Conservation (phyloP, 2,113 vertebrate genomes). For the Rhagologus leucostigma region DNA sequence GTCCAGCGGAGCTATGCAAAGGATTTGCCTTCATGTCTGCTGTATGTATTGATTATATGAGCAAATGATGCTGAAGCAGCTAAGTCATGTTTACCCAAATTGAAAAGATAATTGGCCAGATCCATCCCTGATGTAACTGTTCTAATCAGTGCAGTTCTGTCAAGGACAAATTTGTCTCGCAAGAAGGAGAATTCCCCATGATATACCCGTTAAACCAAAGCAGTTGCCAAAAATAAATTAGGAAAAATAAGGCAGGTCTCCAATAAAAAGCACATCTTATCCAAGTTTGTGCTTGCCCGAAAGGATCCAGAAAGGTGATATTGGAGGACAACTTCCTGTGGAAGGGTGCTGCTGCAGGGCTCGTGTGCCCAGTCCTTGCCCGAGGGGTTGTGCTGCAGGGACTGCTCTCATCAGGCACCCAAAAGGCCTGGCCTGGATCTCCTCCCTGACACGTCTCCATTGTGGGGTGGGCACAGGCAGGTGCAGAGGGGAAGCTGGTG, state of each 20-base stretch:
- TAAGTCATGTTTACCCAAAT: background rate
- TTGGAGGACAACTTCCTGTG: background rate
- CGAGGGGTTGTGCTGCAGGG: background rate
- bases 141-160: background rate
- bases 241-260: background rate
- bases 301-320: background rate
- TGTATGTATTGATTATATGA: background rate
- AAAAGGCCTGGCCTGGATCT: background rate
- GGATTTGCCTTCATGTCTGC: background rate
- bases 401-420: background rate
- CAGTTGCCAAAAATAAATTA: background rate
- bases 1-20: background rate
- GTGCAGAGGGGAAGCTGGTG: background rate
- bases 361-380: background rate
- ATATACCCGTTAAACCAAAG: background rate
- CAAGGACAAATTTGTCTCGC: background rate
- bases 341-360: background rate
- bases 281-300: background rate
- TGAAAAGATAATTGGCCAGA: background rate
- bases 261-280: background rate
- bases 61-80: background rate
- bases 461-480: background rate
- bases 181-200: background rate
- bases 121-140: background rate
- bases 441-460: accelerated